Conservation (phyloP, 2,888 invertebrate species). For the Papilio elwesi region DNA sequence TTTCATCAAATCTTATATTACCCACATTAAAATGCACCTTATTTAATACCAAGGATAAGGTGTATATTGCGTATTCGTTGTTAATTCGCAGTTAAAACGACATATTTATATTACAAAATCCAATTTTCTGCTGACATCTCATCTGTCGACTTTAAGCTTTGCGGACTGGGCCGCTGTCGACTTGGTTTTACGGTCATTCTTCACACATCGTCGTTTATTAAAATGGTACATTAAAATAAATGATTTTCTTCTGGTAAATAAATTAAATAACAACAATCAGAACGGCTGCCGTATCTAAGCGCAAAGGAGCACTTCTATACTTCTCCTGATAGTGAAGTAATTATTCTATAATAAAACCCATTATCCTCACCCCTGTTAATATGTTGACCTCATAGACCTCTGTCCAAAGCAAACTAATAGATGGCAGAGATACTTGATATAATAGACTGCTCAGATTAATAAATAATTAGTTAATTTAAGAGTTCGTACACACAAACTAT, state of each 20-base stretch:
- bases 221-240: constrained; percentile 45
- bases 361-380: too few relatives aligned
- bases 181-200: constrained; percentile 77
- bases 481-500: too few relatives aligned
- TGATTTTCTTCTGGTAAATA: constrained; percentile 15
- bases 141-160: constrained; percentile 83
- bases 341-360: too few relatives aligned
- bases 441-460: too few relatives aligned
- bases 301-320: not conserved
- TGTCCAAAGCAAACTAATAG: too few relatives aligned
- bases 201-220: constrained; percentile 62
- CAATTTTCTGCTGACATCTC: constrained; percentile 84
- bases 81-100: constrained; percentile 74
- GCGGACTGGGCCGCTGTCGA: constrained; percentile 74
- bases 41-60: constrained; percentile 42
- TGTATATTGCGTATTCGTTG: constrained; percentile 48
- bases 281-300: not conserved
- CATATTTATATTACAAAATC: constrained; percentile 84
- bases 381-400: too few relatives aligned
- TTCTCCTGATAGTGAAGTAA: not conserved
- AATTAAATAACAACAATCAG: not conserved
- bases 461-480: too few relatives aligned
- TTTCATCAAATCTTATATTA: constrained; percentile 59
- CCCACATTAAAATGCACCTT: constrained; percentile 51
- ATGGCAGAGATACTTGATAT: too few relatives aligned